Conservation (phyloP, 2,113 vertebrate genomes). For the Hippopotamus amphibius region DNA sequence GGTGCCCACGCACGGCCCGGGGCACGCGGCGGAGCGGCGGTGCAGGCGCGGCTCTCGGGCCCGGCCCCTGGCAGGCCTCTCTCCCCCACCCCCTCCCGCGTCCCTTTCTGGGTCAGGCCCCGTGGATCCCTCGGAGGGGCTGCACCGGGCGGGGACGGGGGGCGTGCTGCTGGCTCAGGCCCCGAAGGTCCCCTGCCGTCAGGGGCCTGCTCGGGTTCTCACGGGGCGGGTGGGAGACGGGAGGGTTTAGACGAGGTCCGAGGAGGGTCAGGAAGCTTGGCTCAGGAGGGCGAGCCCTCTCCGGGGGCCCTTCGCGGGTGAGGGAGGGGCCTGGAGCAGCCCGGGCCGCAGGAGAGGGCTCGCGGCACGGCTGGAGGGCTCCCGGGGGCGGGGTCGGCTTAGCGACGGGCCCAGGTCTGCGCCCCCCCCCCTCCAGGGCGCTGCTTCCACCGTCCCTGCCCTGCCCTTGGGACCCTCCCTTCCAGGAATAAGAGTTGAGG, state of each 20-base stretch:
- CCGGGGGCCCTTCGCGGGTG: too few relatives aligned
- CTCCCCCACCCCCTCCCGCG: rapidly evolving
- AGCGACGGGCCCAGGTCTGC: not conserved
- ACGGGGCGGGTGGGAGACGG: rapidly evolving
- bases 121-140: not conserved
- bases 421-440: not conserved
- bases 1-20: rapidly evolving
- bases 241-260: not conserved
- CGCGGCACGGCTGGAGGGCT: not conserved
- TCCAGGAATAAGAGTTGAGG: not conserved
- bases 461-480: not conserved
- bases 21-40: not conserved
- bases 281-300: not conserved
- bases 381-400: not conserved
- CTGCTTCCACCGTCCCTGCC: not conserved
- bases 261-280: not conserved
- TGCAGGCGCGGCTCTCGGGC: not conserved
- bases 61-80: not conserved
- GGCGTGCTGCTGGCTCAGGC: not conserved
- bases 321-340: not conserved
- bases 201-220: not conserved
- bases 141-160: not conserved
- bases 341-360: not conserved
- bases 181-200: too few relatives aligned
- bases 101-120: not conserved